Percentiles rank a stretch among this genome's conserved stretches.
Evolutionary conservation across 2,113 vertebrate genomes (phyloP).

Genomic region (Toxotes chatareus): DNA sequence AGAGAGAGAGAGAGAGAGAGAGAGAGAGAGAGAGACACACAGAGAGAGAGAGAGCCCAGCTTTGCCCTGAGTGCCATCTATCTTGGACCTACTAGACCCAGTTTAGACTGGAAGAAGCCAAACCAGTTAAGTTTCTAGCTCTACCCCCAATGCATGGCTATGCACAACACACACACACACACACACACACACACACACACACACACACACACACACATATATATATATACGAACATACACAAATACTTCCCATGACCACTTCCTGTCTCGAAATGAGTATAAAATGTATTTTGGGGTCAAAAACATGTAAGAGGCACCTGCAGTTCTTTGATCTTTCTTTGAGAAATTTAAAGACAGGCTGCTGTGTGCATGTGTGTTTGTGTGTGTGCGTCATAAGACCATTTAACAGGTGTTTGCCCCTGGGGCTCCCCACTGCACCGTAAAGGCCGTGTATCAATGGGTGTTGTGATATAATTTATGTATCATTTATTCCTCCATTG

Average conservation of each 20-base stretch:
- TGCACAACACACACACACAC: conserved; percentile 9
- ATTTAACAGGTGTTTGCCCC: conserved; percentile 65
- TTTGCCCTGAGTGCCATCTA: conserved; percentile 82
- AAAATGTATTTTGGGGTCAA: neutral
- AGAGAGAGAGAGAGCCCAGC: conserved; percentile 56
- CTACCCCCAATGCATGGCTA: conserved; percentile 45
- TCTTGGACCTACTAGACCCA: conserved; percentile 81
- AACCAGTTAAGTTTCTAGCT: conserved; percentile 72
- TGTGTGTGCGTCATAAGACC: conserved; percentile 22
- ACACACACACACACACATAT: neutral
- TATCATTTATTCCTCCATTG: conserved; percentile 22
- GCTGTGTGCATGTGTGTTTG: neutral
- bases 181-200: conserved; percentile 6
- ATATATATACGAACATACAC: neutral
- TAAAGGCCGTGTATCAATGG: neutral
- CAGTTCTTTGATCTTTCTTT: conserved; percentile 23
- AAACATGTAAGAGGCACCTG: neutral
- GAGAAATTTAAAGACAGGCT: neutral
- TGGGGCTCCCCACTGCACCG: conserved; percentile 9
- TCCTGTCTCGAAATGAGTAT: conserved; percentile 13
- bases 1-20: conserved; percentile 16
- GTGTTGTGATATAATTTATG: conserved; percentile 31
- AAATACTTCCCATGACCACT: neutral
- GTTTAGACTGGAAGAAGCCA: conserved; percentile 77
- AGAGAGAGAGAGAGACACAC: conserved; percentile 28